Conservation (phyloP, 1,140 invertebrate species). For the Coelopa frigida region DNA sequence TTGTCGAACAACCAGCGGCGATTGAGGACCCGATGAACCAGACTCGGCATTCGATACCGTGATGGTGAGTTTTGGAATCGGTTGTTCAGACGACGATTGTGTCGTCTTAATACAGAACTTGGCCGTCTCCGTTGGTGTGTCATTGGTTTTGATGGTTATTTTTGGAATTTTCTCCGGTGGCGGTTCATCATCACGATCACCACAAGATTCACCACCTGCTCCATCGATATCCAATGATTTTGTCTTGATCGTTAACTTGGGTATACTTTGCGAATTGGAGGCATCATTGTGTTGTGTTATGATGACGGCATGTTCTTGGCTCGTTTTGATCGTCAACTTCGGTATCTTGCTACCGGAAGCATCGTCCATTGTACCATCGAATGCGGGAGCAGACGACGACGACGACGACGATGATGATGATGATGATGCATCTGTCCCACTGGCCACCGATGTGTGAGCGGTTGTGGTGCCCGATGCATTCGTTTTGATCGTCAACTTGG, state of each 20-base stretch:
- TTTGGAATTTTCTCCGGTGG: constrained; percentile 16
- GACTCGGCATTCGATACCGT: constrained; percentile 3
- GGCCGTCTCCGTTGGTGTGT: neutral
- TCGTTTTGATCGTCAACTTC: constrained; percentile 38
- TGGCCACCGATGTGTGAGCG: constrained; percentile 10
- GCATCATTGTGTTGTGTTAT: constrained; percentile 28
- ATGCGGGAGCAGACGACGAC: neutral
- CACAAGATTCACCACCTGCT: neutral
- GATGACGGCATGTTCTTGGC: constrained; percentile 33
- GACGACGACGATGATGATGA: constrained; percentile 12
- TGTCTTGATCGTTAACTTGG: constrained; percentile 33
- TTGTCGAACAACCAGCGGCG: constrained; percentile 9
- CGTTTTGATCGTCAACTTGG: constrained; percentile 41
- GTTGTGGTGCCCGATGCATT: constrained; percentile 21
- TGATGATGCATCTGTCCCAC: neutral
- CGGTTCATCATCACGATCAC: neutral
- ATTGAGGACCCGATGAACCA: neutral
- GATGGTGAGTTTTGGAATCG: constrained; percentile 16
- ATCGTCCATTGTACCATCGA: neutral
- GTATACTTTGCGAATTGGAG: constrained; percentile 32
- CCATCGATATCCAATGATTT: constrained; percentile 27
- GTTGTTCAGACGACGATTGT: constrained; percentile 1
- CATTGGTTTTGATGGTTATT: constrained; percentile 16
- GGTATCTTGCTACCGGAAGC: constrained; percentile 23
- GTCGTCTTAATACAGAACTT: constrained; percentile 7